A percentile compares a stretch with the other conserved stretches of the same genome.
Evolutionary conservation across 2,113 vertebrate species (phyloP).

Genomic region (Spheniscus mendiculus): DNA sequence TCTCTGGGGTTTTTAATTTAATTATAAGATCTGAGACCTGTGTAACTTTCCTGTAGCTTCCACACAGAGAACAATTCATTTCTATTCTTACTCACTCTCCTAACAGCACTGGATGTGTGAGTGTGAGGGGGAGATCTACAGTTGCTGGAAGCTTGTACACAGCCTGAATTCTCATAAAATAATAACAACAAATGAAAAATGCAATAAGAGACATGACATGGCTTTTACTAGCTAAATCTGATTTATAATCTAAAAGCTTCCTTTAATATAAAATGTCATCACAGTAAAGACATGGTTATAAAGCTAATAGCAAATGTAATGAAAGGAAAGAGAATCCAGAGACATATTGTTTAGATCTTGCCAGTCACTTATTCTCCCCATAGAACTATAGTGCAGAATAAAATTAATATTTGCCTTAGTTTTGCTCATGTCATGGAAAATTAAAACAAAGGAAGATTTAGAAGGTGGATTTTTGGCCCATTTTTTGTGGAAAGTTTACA

Average conservation of each 20-base stretch:
- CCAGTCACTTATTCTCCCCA: neutral
- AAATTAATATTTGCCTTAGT: neutral
- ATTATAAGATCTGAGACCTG: conserved; percentile 1
- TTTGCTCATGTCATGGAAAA: neutral
- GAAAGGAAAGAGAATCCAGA: neutral
- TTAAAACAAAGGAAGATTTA: neutral
- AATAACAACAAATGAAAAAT: conserved; percentile 65
- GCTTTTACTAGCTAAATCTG: conserved; percentile 55
- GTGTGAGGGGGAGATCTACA: neutral
- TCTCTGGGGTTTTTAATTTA: neutral
- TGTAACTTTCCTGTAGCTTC: neutral
- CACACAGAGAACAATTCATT: neutral
- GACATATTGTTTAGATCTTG: neutral
- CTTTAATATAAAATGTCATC: conserved; percentile 53
- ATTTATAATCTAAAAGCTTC: conserved; percentile 56
- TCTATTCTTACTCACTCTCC: neutral
- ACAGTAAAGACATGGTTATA: neutral
- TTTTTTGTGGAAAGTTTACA: neutral
- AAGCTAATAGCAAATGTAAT: conserved; percentile 6
- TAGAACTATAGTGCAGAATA: neutral
- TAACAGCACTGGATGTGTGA: neutral
- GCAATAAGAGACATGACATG: conserved; percentile 46
- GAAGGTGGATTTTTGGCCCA: neutral
- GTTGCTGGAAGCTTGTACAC: conserved; percentile 20
- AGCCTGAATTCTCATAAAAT: conserved; percentile 55